Conservation (phyloP, 2,113 vertebrate species). For the Cyprinodon brontotheroides region DNA sequence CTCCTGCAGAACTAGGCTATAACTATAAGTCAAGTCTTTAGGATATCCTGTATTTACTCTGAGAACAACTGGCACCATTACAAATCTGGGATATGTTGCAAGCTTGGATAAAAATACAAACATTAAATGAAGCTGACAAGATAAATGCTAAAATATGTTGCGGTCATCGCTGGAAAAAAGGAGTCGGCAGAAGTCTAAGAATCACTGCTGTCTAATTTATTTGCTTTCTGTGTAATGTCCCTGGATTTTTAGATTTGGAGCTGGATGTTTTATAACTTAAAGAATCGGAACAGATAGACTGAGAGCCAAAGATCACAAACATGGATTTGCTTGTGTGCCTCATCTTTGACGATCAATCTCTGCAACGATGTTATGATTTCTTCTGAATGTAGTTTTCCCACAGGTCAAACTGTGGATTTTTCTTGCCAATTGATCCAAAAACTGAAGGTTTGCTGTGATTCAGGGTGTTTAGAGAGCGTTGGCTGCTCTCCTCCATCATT, state of each 20-base stretch:
- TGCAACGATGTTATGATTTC: conserved; percentile 16
- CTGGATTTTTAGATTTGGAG: not conserved
- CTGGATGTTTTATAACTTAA: conserved; percentile 4
- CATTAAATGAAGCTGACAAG: not conserved
- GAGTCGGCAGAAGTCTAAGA: not conserved
- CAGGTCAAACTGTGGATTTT: conserved; percentile 36
- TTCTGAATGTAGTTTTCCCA: conserved; percentile 15
- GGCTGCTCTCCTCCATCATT: conserved; percentile 65
- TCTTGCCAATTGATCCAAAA: conserved; percentile 14
- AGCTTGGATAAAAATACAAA: not conserved
- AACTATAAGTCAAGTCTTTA: not conserved
- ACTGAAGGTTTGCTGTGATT: conserved; percentile 31
- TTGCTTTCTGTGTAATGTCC: not conserved
- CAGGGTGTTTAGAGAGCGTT: conserved; percentile 63
- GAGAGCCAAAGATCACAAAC: not conserved
- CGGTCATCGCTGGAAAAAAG: not conserved
- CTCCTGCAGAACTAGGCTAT: too few relatives aligned
- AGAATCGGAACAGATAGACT: not conserved
- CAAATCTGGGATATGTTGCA: not conserved
- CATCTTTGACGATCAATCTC: conserved; percentile 3
- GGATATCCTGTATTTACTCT: not conserved
- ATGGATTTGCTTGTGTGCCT: conserved; percentile 1
- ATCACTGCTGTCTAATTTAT: not conserved
- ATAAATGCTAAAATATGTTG: not conserved
- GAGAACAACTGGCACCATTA: not conserved